Evolutionary conservation across 2,888 invertebrate genomes (phyloP).

Genomic region (Ornithoptera alexandrae): DNA sequence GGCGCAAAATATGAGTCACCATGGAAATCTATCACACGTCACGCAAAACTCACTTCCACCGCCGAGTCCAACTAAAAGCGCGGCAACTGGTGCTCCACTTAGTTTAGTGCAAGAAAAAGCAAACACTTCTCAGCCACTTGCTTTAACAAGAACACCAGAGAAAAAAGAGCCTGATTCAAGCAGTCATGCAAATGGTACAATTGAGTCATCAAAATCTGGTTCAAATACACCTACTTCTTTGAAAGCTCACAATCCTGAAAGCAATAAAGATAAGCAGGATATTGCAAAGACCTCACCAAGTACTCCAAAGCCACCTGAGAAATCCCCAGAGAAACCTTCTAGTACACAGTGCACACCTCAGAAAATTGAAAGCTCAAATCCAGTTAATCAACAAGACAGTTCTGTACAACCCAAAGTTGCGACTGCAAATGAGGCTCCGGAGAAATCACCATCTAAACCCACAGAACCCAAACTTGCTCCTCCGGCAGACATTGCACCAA

Average conservation of each 20-base stretch:
- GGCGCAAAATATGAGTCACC: conserved; percentile 78
- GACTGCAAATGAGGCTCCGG: conserved; percentile 62
- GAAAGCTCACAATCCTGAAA: conserved; percentile 66
- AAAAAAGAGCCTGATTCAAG: conserved; percentile 70
- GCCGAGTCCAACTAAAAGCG: conserved; percentile 59
- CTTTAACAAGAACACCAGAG: conserved; percentile 71
- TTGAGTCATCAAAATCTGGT: conserved; percentile 66
- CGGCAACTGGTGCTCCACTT: conserved; percentile 62
- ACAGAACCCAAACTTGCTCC: conserved; percentile 62
- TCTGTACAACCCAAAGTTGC: conserved; percentile 62
- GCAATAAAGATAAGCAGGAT: conserved; percentile 68
- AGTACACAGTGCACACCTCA: conserved; percentile 59
- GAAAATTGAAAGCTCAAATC: conserved; percentile 54
- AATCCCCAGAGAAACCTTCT: conserved; percentile 40
- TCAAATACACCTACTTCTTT: conserved; percentile 54
- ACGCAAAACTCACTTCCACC: conserved; percentile 64
- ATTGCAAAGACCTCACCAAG: conserved; percentile 72
- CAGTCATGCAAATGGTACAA: conserved; percentile 67
- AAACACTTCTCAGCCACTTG: conserved; percentile 57
- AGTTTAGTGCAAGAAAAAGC: conserved; percentile 72
- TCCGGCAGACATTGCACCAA: conserved; percentile 65
- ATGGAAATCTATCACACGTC: conserved; percentile 72
- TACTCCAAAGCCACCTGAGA: conserved; percentile 72
- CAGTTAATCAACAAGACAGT: conserved; percentile 50
- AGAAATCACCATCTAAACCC: conserved; percentile 66